Conservation (phyloP, 2,797 vertebrate species). For the Intellagama lesueurii region DNA sequence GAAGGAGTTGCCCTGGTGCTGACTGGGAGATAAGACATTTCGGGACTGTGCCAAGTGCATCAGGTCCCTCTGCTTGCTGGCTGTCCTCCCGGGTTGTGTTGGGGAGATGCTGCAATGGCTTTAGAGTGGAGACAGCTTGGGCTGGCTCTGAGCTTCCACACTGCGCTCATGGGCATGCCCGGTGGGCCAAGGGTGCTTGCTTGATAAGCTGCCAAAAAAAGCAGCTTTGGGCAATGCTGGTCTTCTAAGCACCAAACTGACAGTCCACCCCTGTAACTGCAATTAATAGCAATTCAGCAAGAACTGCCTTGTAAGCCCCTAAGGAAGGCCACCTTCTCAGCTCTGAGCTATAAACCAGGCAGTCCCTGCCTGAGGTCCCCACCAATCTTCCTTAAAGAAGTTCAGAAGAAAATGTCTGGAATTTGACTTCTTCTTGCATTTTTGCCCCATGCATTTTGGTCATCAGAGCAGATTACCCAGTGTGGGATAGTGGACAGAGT, state of each 20-base stretch:
- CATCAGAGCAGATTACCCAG: background rate
- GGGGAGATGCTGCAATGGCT: slow-evolving; percentile 7
- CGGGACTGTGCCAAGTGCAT: background rate
- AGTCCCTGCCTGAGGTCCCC: background rate
- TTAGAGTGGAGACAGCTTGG: background rate
- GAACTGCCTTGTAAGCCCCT: too few relatives aligned
- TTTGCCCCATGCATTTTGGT: background rate
- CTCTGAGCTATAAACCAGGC: background rate
- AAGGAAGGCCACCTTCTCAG: too few relatives aligned
- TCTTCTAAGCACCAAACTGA: background rate
- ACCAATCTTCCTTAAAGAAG: background rate
- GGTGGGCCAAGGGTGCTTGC: background rate
- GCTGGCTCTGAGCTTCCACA: background rate
- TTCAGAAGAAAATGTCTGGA: background rate
- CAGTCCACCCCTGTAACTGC: background rate
- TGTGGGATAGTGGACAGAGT: background rate
- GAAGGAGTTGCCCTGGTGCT: background rate
- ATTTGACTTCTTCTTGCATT: background rate
- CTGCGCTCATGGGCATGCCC: background rate
- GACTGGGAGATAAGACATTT: background rate
- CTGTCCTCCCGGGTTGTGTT: background rate
- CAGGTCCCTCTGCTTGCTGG: slow-evolving; percentile 4
- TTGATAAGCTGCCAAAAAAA: background rate
- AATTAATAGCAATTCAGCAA: background rate
- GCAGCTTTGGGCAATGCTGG: too few relatives aligned